Conservation (phyloP, 2,797 vertebrate genomes). For the Myotis pilosus region DNA sequence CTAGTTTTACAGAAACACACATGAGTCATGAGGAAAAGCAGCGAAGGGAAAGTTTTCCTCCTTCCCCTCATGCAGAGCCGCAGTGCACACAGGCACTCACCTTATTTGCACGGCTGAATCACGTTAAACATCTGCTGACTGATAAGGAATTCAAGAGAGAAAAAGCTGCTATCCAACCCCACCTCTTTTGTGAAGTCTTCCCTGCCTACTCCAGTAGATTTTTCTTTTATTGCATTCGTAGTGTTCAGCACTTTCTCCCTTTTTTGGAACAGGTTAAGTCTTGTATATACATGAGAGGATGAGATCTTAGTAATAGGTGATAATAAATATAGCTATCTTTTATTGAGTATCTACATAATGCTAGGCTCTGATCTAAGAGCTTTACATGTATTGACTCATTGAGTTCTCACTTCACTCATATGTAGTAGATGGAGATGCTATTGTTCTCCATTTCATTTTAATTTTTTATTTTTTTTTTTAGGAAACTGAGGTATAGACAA, state of each 20-base stretch:
- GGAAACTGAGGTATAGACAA: background rate
- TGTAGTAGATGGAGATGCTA: background rate
- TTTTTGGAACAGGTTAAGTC: background rate
- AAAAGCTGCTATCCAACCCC: background rate
- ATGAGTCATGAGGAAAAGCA: slow-evolving; percentile 39
- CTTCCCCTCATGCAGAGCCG: background rate
- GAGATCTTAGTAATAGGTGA: background rate
- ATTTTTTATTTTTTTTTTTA: background rate
- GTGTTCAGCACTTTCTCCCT: background rate
- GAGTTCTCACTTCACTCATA: background rate
- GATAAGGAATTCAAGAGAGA: background rate
- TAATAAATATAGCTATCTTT: background rate
- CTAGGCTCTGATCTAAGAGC: background rate
- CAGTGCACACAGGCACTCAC: background rate
- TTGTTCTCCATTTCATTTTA: background rate
- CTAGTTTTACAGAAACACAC: background rate
- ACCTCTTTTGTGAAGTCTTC: background rate
- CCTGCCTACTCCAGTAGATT: background rate
- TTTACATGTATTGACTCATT: background rate
- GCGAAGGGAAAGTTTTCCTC: background rate
- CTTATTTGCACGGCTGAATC: background rate
- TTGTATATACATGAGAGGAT: background rate
- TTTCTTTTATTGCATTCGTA: background rate
- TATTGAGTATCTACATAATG: background rate
- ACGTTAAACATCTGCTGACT: background rate